Percentiles rank a stretch among this genome's conserved stretches.
These are phyloP conservation scores for Phaetusa simplex DNA, from an alignment of 2,113 vertebrate species.

Conservation along the genomic window DNA sequence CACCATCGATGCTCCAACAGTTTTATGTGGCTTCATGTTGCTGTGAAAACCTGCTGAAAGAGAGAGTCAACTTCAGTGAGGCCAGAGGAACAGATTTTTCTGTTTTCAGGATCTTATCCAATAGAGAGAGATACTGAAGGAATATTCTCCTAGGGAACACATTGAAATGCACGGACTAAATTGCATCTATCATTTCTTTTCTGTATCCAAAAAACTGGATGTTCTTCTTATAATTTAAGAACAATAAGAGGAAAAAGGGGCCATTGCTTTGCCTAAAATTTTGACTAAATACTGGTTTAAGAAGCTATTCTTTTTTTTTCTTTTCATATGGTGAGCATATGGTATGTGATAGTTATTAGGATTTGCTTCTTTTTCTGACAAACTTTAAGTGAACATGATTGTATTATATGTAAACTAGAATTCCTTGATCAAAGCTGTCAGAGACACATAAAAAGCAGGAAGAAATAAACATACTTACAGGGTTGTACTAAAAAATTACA, in stretches of 20 bases:
- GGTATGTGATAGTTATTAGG: not conserved
- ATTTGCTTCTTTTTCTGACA: not conserved
- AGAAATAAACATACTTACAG: not conserved
- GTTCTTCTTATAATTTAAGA: not conserved
- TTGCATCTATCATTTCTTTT: not conserved
- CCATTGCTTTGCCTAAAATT: not conserved
- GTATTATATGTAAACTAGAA: not conserved
- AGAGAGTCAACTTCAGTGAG: not conserved
- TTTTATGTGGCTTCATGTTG: not conserved
- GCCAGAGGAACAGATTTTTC: not conserved
- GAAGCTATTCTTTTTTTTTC: not conserved
- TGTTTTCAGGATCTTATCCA: not conserved
- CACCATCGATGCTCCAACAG: not conserved
- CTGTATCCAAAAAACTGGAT: not conserved
- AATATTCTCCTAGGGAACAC: not conserved
- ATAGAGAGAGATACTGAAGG: not conserved
- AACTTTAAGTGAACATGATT: not conserved
- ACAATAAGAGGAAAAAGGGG: not conserved
- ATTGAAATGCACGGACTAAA: not conserved
- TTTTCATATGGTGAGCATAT: not conserved
- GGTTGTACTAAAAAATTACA: not conserved
- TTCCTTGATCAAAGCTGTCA: slow-evolving; percentile 1
- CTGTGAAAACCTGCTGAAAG: not conserved
- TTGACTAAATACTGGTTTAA: not conserved
- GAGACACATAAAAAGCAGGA: not conserved